Conservation (phyloP, 2,888 invertebrate genomes). For the Drosophila putrida region DNA sequence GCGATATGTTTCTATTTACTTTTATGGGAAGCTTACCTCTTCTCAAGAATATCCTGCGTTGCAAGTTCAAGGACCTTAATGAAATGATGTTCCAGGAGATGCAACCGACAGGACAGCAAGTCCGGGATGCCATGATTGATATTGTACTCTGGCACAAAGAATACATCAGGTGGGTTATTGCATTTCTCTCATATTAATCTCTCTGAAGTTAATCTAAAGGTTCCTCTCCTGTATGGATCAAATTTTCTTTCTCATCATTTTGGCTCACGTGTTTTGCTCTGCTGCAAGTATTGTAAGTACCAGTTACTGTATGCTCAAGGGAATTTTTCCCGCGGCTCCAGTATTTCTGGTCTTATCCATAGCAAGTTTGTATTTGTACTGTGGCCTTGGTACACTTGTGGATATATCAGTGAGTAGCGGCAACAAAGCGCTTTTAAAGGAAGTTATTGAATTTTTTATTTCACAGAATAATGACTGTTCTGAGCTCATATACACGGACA, state of each 20-base stretch:
- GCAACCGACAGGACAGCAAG: not conserved
- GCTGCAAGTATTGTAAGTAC: slow-evolving; percentile 39
- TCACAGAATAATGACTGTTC: slow-evolving; percentile 62
- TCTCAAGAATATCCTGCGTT: slow-evolving; percentile 51
- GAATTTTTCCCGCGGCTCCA: slow-evolving; percentile 59
- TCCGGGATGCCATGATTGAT: slow-evolving; percentile 25
- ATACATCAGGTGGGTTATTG: slow-evolving; percentile 46
- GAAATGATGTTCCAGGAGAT: not conserved
- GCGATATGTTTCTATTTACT: slow-evolving; percentile 53
- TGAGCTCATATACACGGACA: slow-evolving; percentile 55
- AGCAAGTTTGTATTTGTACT: slow-evolving; percentile 52
- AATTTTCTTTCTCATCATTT: slow-evolving; percentile 38
- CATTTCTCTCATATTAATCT: not conserved
- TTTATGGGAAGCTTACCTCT: slow-evolving; percentile 48
- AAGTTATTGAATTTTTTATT: not conserved
- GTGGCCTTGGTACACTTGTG: slow-evolving; percentile 60
- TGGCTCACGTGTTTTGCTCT: slow-evolving; percentile 43
- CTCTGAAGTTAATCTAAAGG: slow-evolving; percentile 10
- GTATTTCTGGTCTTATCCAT: slow-evolving; percentile 42
- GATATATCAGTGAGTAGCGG: slow-evolving; percentile 49
- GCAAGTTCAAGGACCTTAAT: slow-evolving; percentile 56
- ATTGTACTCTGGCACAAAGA: slow-evolving; percentile 56
- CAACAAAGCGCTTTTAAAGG: not conserved
- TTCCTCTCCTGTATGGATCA: slow-evolving; percentile 22
- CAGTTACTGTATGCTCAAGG: slow-evolving; percentile 43